Evolutionary conservation across 2,113 vertebrate genomes (phyloP).

Genomic region (Romanogobio albipinnatus): DNA sequence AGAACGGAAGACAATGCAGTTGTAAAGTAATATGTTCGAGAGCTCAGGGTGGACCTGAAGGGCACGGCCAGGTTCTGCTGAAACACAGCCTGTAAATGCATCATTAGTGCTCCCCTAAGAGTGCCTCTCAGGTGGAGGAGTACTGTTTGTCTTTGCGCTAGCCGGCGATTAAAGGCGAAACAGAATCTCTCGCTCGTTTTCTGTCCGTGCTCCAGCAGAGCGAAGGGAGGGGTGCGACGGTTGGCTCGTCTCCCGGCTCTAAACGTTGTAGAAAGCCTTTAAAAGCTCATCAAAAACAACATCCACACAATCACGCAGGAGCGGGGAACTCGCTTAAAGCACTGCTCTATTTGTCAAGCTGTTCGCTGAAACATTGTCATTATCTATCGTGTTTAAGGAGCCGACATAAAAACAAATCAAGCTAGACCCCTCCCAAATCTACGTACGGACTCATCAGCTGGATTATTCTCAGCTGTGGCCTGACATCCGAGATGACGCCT

Average conservation of each 20-base stretch:
- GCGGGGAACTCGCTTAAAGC: slow-evolving; percentile 28
- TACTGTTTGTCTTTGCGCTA: slow-evolving; percentile 50
- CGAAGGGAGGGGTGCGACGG: slow-evolving; percentile 22
- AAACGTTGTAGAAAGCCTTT: slow-evolving; percentile 45
- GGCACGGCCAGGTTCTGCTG: slow-evolving; percentile 45
- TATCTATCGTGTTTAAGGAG: slow-evolving; percentile 41
- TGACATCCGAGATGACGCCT: not conserved
- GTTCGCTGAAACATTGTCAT: slow-evolving; percentile 50
- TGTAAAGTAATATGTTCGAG: slow-evolving; percentile 56
- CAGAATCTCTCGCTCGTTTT: slow-evolving; percentile 33
- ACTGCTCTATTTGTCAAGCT: slow-evolving; percentile 42
- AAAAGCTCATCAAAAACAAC: slow-evolving; percentile 49
- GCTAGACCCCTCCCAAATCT: not conserved
- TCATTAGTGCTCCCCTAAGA: slow-evolving; percentile 56
- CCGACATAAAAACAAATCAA: slow-evolving; percentile 41
- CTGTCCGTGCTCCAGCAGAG: slow-evolving; percentile 43
- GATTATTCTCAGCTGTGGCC: not conserved
- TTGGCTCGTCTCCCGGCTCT: slow-evolving; percentile 36
- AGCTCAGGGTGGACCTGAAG: slow-evolving; percentile 47
- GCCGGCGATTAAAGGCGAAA: slow-evolving; percentile 49
- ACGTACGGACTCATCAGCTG: not conserved
- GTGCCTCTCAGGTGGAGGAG: slow-evolving; percentile 40
- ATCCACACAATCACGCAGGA: slow-evolving; percentile 41
- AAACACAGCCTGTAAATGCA: slow-evolving; percentile 43
- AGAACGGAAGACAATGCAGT: slow-evolving; percentile 56